A percentile compares a stretch with the other conserved stretches of the same genome.
phyloP scores from a whole-genome alignment of 2,113 vertebrate genomes.

The Smithornis capensis region DNA sequence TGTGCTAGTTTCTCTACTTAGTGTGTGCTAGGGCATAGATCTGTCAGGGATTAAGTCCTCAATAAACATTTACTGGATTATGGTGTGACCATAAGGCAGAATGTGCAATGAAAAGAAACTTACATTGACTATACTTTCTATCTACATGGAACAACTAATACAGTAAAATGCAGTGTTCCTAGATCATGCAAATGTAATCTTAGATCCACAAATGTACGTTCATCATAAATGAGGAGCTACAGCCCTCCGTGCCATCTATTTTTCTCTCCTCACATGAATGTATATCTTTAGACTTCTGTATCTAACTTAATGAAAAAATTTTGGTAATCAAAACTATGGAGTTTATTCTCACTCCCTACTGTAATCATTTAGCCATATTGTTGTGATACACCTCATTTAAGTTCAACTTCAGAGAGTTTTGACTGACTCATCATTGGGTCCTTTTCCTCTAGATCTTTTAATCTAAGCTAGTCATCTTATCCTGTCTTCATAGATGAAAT shows the following conservation, averaged over 20 bases:
- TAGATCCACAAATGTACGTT: background rate
- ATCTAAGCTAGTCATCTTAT: background rate
- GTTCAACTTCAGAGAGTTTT: background rate
- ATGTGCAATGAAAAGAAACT: background rate
- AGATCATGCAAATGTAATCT: background rate
- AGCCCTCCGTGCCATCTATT: background rate
- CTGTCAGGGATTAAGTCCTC: constrained; percentile 10
- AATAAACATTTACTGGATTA: background rate
- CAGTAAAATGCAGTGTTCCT: background rate
- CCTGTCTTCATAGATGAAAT: background rate
- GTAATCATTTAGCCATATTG: background rate
- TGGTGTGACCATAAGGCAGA: background rate
- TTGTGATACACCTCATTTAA: background rate
- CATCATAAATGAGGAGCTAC: background rate
- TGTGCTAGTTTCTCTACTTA: background rate
- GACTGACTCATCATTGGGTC: background rate
- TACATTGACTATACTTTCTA: background rate
- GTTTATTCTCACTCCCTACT: background rate
- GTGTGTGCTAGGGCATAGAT: background rate
- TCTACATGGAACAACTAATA: background rate
- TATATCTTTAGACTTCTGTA: background rate
- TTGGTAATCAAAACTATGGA: background rate
- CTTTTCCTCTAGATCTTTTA: background rate
- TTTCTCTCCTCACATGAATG: background rate
- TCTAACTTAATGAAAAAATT: background rate